Conservation (phyloP, 2,797 vertebrate species). For the Numenius phaeopus region DNA sequence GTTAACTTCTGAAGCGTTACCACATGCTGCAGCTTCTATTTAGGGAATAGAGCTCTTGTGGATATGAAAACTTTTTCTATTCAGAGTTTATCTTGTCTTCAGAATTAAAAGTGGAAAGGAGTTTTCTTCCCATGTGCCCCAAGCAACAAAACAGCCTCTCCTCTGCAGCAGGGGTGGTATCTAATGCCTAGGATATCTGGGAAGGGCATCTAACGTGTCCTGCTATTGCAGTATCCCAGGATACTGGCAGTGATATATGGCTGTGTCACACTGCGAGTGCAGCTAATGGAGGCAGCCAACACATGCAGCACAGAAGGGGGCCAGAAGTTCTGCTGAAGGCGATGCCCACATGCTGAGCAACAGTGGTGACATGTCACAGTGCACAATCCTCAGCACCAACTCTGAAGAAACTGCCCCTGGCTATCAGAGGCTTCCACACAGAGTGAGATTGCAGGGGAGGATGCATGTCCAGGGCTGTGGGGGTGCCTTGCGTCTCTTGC, state of each 20-base stretch:
- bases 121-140: background rate
- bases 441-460: background rate
- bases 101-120: background rate
- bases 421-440: background rate
- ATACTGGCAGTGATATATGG: rapidly evolving
- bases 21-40: background rate
- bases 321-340: background rate
- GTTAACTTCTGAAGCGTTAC: background rate
- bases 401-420: background rate
- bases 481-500: rapidly evolving
- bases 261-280: background rate
- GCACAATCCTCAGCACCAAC: rapidly evolving
- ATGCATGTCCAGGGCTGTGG: rapidly evolving
- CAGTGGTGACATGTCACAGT: too few relatives aligned
- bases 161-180: background rate
- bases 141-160: background rate
- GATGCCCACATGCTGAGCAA: too few relatives aligned
- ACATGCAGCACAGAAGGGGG: background rate
- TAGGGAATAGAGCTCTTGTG: background rate
- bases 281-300: background rate
- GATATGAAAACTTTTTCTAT: background rate
- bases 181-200: background rate
- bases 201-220: background rate
- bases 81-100: background rate
- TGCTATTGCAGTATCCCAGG: background rate